Evolutionary conservation across 2,797 vertebrate species (phyloP), one percentile per base, ranked within the genome.

Genomic region (Parambassis ranga): DNA sequence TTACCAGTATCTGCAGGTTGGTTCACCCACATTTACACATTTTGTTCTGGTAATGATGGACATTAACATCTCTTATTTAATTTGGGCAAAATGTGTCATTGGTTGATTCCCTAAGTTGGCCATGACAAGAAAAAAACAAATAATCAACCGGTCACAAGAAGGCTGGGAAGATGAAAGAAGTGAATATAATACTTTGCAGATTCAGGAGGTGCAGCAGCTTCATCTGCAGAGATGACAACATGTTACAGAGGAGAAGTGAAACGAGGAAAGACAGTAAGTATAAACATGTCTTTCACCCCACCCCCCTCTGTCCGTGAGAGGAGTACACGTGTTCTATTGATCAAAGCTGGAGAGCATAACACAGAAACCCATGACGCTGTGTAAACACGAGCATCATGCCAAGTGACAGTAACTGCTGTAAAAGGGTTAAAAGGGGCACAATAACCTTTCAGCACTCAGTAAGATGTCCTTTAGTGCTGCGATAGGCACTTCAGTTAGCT

Each of bases 271-370:
- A 52, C 60, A n/a, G 23, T 23, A 14, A 43, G 49, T 51, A 38
- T 30, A 62, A 33, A 73, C 57, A 66, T 10, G 49, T 66, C 3
- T 13, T 24, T 79, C 70, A 55, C 24, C 35, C 35, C 43, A 14
- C 56, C 52, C 32, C 7, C 7, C 19, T 16, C 35, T 55, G 60
- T 63, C 31, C 19, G 4, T 49, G 23, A 47, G 30, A 50, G 23
- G 20, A 65, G 52, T 57, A 70, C 58, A 75, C 67, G 75, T 31
- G 44, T 74, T 77, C 39, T 47, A 65, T 68, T 80, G 59, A 77
- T 70, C 71, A 57, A 56, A 72, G 44, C 36, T 20, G 19, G 39
- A 44, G 47, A 57, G 59, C 18, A 50, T 19, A 19, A 32, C 38
- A 28, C 36, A 51, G 39, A 51, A 31, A 41, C 28, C 7, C 42